These are phyloP conservation scores for Bubo bubo DNA, from an alignment of 2,113 vertebrate genomes.

Conservation along the genomic window DNA sequence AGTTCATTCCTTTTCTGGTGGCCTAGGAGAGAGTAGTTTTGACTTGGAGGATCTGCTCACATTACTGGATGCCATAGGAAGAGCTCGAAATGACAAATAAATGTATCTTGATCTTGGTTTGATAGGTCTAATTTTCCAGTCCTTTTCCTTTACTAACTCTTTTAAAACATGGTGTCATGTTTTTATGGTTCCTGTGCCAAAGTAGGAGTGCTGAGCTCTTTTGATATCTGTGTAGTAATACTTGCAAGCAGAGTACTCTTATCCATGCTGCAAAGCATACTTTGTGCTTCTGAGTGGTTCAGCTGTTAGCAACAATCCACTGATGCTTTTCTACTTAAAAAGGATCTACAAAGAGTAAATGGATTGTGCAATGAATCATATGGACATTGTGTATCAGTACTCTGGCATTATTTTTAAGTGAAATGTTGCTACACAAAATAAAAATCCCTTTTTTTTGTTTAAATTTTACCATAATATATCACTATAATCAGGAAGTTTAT, in stretches of 20 bases:
- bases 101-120: background rate
- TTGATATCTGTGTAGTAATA: background rate
- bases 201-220: background rate
- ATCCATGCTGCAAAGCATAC: background rate
- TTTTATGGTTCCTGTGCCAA: background rate
- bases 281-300: background rate
- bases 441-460: background rate
- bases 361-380: background rate
- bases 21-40: background rate
- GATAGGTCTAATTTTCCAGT: background rate
- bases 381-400: background rate
- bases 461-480: constrained; percentile 19
- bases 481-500: constrained; percentile 76
- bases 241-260: background rate
- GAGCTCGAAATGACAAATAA: background rate
- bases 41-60: background rate
- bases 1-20: background rate
- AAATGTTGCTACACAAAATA: background rate
- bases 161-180: background rate
- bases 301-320: background rate
- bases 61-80: background rate
- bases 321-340: background rate
- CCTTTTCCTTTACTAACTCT: background rate
- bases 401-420: background rate
- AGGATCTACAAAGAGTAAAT: background rate